phyloP scores from a whole-genome alignment of 2,888 invertebrate genomes.

The Hemaris fuciformis region DNA sequence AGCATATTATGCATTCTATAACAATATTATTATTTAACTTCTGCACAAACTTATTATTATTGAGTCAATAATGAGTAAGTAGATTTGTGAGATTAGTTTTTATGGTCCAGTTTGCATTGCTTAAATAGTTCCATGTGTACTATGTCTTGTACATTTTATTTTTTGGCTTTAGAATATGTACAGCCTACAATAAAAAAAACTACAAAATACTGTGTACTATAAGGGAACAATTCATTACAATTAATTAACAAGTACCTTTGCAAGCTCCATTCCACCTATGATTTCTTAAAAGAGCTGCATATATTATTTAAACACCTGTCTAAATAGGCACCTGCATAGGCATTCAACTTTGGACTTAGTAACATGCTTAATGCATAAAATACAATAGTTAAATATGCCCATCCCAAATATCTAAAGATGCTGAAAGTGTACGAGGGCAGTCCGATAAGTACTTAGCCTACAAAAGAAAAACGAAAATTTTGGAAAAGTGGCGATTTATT shows the following conservation, averaged over 20 bases:
- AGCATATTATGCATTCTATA: constrained; percentile 40
- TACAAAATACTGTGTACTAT: constrained; percentile 25
- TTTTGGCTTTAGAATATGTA: background rate
- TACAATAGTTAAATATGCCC: background rate
- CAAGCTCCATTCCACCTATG: constrained; percentile 53
- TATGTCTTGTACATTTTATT: constrained; percentile 8
- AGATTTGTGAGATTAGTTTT: constrained; percentile 28
- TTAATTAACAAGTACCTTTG: constrained; percentile 67
- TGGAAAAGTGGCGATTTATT: too few relatives aligned
- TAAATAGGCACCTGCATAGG: background rate
- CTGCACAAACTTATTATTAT: constrained; percentile 14
- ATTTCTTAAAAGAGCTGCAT: background rate
- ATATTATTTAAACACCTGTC: too few relatives aligned
- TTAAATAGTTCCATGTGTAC: constrained; percentile 23
- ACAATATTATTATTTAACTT: constrained; percentile 8
- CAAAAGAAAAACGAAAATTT: too few relatives aligned
- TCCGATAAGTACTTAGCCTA: too few relatives aligned
- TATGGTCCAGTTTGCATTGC: constrained; percentile 54
- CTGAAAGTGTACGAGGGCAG: too few relatives aligned
- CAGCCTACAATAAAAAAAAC: constrained; percentile 3
- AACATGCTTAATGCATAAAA: background rate
- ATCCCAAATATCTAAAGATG: too few relatives aligned
- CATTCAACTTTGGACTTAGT: background rate
- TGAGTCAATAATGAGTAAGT: constrained; percentile 21
- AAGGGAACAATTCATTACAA: constrained; percentile 67